Percentiles rank a stretch among this genome's conserved stretches.
Evolutionary conservation across 2,888 invertebrate species (phyloP).

Genomic region (Tenthredo scrophulariae): DNA sequence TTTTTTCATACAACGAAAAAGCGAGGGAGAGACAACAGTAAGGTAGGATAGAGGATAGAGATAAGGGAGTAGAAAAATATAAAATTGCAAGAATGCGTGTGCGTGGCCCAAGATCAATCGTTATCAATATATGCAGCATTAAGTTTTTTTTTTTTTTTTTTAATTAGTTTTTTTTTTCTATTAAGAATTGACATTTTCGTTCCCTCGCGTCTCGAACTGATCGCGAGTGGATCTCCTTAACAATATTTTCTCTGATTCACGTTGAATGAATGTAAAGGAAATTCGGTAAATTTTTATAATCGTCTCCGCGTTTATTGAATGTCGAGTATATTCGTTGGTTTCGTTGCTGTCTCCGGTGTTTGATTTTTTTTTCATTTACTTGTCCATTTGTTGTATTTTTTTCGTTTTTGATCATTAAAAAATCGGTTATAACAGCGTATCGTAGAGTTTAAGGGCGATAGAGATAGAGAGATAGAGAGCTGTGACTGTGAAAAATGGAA

Average conservation of each 20-base stretch:
- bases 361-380: background rate
- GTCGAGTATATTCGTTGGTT: constrained; percentile 13
- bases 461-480: background rate
- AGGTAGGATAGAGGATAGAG: constrained; percentile 15
- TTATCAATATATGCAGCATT: constrained; percentile 49
- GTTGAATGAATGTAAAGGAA: background rate
- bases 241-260: constrained; percentile 13
- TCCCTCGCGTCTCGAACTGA: background rate
- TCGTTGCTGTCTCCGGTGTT: background rate
- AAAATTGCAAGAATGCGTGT: constrained; percentile 71
- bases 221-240: background rate
- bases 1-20: no score
- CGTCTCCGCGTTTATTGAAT: background rate
- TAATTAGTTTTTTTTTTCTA: background rate
- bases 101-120: constrained; percentile 64
- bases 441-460: background rate
- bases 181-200: constrained; percentile 38
- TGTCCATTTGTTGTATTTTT: background rate
- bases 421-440: background rate
- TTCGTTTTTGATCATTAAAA: background rate
- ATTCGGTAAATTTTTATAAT: background rate
- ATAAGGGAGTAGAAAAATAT: constrained; percentile 75
- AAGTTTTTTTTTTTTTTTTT: background rate
- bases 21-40: background rate
- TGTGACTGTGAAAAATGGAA: background rate